phyloP scores from a whole-genome alignment of 2,888 invertebrate species.

The Lepetodrilus schrolli region DNA sequence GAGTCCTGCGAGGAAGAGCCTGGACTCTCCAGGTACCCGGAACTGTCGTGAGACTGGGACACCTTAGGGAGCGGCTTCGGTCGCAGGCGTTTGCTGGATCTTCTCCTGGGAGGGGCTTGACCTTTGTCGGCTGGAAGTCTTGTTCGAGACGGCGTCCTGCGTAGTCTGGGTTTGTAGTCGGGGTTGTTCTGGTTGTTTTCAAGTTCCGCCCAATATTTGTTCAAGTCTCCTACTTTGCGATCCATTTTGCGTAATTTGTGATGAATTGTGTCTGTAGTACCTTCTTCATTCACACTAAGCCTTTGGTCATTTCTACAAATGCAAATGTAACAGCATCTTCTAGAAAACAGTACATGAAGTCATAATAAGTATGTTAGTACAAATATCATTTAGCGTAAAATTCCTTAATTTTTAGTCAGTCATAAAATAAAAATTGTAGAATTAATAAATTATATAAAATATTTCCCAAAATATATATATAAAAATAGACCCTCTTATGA shows the following conservation, averaged over 20 bases:
- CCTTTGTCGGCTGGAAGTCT: constrained; percentile 10
- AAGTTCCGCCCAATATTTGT: constrained; percentile 66
- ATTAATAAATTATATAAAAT: no score
- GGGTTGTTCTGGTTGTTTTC: constrained; percentile 47
- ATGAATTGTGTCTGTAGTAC: constrained; percentile 62
- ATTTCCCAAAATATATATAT: no score
- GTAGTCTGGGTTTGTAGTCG: constrained; percentile 39
- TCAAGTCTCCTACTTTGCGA: constrained; percentile 61
- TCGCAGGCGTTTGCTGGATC: constrained; percentile 10
- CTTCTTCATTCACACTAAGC: constrained; percentile 63
- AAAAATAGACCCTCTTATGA: no score
- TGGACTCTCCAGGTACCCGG: neutral
- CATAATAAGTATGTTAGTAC: no score
- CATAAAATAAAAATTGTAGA: no score
- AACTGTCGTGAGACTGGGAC: neutral
- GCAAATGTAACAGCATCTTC: no score
- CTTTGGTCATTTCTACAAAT: constrained; percentile 57
- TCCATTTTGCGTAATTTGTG: constrained; percentile 65
- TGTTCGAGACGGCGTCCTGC: neutral
- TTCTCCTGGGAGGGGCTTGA: neutral
- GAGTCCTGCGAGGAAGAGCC: neutral
- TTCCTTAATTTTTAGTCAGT: no score
- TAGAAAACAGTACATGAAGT: no score
- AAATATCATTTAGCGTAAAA: no score
- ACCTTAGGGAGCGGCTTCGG: neutral